These are phyloP conservation scores for Toxotes lorentzi DNA, from an alignment of 2,797 vertebrate genomes.

Conservation along the genomic window DNA sequence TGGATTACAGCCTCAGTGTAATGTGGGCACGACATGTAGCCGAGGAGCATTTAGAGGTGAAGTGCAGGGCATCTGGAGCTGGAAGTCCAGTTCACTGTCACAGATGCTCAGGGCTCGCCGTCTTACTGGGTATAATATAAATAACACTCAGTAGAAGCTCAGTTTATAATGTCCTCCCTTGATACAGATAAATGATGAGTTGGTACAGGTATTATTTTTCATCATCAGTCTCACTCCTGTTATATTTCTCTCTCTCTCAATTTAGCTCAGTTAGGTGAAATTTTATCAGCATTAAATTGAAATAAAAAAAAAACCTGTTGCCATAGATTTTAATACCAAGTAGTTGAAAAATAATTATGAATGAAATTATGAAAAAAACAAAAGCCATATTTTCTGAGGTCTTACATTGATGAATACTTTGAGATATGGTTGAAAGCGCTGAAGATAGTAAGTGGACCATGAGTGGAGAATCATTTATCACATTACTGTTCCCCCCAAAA, in stretches of 20 bases:
- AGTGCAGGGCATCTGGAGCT: slow-evolving; percentile 54
- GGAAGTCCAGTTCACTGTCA: slow-evolving; percentile 47
- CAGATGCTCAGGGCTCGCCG: slow-evolving; percentile 24
- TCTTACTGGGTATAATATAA: slow-evolving; percentile 28
- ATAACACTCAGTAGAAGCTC: slow-evolving; percentile 27
- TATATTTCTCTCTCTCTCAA: background rate
- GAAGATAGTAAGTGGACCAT: background rate
- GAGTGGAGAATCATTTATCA: background rate
- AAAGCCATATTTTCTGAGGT: background rate
- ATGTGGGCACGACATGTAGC: slow-evolving; percentile 48
- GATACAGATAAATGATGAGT: slow-evolving; percentile 39
- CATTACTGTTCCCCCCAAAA: background rate
- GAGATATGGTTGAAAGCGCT: background rate
- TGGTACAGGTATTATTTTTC: slow-evolving; percentile 12
- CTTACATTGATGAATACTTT: background rate
- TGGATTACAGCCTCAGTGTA: slow-evolving; percentile 66
- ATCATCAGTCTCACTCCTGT: slow-evolving; percentile 19
- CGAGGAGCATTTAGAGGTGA: slow-evolving; percentile 62
- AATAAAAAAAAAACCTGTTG: no score
- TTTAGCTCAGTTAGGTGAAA: background rate
- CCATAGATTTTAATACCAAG: background rate
- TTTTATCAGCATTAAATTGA: background rate
- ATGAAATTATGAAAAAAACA: background rate
- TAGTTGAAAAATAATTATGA: background rate
- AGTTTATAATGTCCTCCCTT: slow-evolving; percentile 20